A percentile compares a stretch with the other conserved stretches of the same genome.
Evolutionary conservation across 2,888 invertebrate genomes (phyloP).

Genomic region (Syrphus vitripennis): DNA sequence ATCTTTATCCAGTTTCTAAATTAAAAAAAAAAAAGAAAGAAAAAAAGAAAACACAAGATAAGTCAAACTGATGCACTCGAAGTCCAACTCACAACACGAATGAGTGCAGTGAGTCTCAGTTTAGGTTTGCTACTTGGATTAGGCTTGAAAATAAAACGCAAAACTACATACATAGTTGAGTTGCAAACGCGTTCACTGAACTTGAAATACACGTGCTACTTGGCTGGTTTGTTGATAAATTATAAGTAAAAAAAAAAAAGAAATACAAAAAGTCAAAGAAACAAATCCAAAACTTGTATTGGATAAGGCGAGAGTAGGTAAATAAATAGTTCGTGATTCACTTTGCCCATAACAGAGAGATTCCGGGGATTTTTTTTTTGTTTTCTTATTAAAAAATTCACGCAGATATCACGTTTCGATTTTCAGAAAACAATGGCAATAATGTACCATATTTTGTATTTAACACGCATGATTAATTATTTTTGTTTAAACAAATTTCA

Average conservation of each 20-base stretch:
- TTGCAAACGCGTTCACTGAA: constrained; percentile 58
- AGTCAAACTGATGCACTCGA: constrained; percentile 49
- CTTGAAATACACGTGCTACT: constrained; percentile 61
- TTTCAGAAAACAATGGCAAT: neutral
- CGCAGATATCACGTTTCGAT: constrained; percentile 9
- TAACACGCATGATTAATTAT: neutral
- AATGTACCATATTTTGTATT: neutral
- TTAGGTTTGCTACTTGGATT: neutral
- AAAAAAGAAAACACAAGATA: constrained; percentile 31
- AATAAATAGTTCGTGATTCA: constrained; percentile 9
- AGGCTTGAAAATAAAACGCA: neutral
- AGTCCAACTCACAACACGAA: constrained; percentile 36
- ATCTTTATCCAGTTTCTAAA: constrained; percentile 32
- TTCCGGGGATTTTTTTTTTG: neutral
- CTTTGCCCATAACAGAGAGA: neutral
- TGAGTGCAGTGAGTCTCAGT: constrained; percentile 6
- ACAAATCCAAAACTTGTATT: constrained; percentile 19
- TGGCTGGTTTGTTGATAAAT: constrained; percentile 51
- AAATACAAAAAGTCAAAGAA: neutral
- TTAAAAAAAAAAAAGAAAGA: constrained; percentile 2
- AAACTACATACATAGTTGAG: constrained; percentile 1
- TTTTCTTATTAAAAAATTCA: neutral
- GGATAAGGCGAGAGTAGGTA: neutral
- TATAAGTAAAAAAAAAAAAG: neutral
- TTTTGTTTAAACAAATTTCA: neutral